phyloP scores from a whole-genome alignment of 2,113 vertebrate species.

The Numida meleagris region DNA sequence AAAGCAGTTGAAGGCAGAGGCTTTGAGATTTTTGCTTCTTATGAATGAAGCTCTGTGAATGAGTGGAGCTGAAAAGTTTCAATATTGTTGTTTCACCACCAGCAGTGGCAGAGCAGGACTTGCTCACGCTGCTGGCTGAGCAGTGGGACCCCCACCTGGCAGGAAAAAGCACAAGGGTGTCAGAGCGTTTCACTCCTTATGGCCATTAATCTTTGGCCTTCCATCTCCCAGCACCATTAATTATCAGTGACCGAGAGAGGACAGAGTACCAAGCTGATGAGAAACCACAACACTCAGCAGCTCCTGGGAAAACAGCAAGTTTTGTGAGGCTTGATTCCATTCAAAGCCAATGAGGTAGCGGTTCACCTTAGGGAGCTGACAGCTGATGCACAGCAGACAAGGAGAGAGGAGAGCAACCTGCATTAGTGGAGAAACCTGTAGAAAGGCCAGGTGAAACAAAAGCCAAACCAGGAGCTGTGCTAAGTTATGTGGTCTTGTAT shows the following conservation, averaged over 20 bases:
- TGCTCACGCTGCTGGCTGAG: not conserved
- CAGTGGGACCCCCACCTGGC: not conserved
- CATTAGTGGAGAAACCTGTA: not conserved
- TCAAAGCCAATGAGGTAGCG: not conserved
- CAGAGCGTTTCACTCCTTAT: not conserved
- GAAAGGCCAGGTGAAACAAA: not conserved
- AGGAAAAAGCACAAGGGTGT: not conserved
- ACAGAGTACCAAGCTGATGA: not conserved
- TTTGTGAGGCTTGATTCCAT: not conserved
- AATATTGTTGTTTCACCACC: not conserved
- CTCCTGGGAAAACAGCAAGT: not conserved
- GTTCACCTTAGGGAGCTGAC: not conserved
- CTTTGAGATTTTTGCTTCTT: not conserved
- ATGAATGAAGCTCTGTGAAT: not conserved
- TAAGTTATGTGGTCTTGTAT: not conserved
- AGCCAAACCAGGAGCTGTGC: not conserved
- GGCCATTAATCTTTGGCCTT: not conserved
- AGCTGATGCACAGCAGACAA: not conserved
- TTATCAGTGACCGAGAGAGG: not conserved
- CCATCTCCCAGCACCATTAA: not conserved
- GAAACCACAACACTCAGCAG: not conserved
- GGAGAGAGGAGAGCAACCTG: not conserved
- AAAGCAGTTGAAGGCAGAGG: slow-evolving; percentile 31
- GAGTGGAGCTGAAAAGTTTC: not conserved
- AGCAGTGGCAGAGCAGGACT: not conserved